Percentiles rank a stretch among this genome's conserved stretches.
phyloP scores from a whole-genome alignment of 2,888 invertebrate species.

The Scrobipalpa atriplicella region DNA sequence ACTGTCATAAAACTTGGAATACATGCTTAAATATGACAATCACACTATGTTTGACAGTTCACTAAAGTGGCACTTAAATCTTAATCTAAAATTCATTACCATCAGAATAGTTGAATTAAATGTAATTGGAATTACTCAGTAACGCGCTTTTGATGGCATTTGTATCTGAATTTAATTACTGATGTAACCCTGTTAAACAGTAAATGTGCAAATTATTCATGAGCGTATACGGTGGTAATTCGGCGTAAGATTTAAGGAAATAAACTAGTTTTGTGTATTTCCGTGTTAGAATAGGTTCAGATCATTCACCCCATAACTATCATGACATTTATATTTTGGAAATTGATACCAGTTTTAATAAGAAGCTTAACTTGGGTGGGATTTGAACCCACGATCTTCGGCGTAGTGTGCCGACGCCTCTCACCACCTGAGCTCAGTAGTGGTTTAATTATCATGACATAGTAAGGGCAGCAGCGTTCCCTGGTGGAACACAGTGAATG shows the following conservation, averaged over 20 bases:
- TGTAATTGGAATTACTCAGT: background rate
- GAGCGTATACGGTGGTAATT: background rate
- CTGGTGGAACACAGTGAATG: too few relatives aligned
- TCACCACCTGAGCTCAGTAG: too few relatives aligned
- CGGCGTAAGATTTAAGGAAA: background rate
- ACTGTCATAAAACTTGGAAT: too few relatives aligned
- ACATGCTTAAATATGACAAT: background rate
- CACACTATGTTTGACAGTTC: background rate
- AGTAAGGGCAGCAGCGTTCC: too few relatives aligned
- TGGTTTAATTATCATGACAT: too few relatives aligned
- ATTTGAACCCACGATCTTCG: too few relatives aligned
- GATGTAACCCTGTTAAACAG: background rate
- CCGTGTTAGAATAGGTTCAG: too few relatives aligned
- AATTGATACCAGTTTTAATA: too few relatives aligned
- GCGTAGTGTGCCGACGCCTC: too few relatives aligned
- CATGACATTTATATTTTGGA: too few relatives aligned
- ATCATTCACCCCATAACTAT: too few relatives aligned
- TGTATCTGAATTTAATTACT: background rate
- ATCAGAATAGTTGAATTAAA: background rate
- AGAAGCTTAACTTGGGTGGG: too few relatives aligned
- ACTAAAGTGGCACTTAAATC: background rate
- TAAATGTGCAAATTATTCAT: conserved; percentile 12
- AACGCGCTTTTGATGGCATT: background rate
- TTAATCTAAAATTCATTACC: background rate
- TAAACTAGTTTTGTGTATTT: background rate